These are phyloP conservation scores for Ctena decussata DNA, from an alignment of 2,888 invertebrate species.

Conservation along the genomic window DNA sequence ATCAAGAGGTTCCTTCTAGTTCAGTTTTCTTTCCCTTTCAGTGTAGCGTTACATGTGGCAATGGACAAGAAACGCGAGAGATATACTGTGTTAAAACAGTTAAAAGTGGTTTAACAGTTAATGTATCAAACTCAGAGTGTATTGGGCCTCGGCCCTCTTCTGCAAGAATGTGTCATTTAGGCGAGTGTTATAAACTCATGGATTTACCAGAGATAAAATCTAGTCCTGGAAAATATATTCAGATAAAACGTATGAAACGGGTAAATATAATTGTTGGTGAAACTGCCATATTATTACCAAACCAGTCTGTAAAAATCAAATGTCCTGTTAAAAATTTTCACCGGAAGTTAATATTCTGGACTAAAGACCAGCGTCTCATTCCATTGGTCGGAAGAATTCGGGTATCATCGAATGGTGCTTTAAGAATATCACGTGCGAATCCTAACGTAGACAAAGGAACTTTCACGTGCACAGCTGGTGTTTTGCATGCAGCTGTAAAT, in stretches of 20 bases:
- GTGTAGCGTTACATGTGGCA: conserved; percentile 97
- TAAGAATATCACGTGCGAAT: conserved; percentile 75
- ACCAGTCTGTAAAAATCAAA: conserved; percentile 77
- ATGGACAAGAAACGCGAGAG: conserved; percentile 94
- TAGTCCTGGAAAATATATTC: conserved; percentile 79
- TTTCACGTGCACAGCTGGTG: conserved; percentile 79
- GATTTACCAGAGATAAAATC: conserved; percentile 72
- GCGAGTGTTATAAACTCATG: conserved; percentile 71
- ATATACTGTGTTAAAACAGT: conserved; percentile 91
- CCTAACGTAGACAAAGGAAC: conserved; percentile 73
- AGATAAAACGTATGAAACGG: conserved; percentile 73
- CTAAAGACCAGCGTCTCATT: conserved; percentile 74
- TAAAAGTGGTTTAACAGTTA: conserved; percentile 64
- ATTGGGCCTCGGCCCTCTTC: conserved; percentile 68
- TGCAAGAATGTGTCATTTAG: conserved; percentile 70
- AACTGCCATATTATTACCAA: conserved; percentile 74
- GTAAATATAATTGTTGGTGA: conserved; percentile 76
- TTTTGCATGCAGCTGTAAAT: conserved; percentile 70
- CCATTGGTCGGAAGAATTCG: conserved; percentile 76
- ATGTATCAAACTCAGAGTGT: conserved; percentile 73
- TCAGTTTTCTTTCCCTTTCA: conserved; percentile 87
- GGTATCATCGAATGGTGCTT: conserved; percentile 73
- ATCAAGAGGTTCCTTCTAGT: too few species aligned
- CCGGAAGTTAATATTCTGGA: conserved; percentile 80
- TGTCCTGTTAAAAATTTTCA: conserved; percentile 82